phyloP scores from a whole-genome alignment of 1,140 invertebrate genomes.

The Cydia fagiglandana region DNA sequence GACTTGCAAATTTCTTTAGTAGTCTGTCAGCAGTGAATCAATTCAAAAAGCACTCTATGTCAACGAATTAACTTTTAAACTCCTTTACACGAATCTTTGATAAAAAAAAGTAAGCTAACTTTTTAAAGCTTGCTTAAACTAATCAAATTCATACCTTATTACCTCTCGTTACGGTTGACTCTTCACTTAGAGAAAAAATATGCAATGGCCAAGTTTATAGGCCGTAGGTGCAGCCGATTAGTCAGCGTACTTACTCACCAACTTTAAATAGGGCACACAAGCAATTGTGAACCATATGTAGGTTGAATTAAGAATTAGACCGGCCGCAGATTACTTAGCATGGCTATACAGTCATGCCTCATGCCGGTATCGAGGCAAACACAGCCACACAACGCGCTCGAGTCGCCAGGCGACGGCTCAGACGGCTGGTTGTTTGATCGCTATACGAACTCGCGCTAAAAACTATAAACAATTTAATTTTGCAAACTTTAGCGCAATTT shows the following conservation, averaged over 20 bases:
- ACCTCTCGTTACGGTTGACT: neutral
- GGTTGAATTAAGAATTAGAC: neutral
- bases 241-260: constrained; percentile 47
- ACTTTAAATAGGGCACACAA: neutral
- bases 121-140: neutral
- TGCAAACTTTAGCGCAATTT: neutral
- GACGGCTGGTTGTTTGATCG: constrained; percentile 68
- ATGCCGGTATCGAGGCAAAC: constrained; percentile 38
- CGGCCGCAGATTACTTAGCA: constrained; percentile 8
- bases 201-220: constrained; percentile 39
- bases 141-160: neutral
- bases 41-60: neutral
- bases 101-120: neutral
- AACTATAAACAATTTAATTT: constrained; percentile 23
- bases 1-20: constrained; percentile 40
- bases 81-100: too few relatives aligned
- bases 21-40: neutral
- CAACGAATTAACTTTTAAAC: neutral
- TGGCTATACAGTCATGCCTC: constrained; percentile 15
- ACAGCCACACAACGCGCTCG: constrained; percentile 45
- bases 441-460: constrained; percentile 40
- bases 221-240: constrained; percentile 60
- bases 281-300: neutral
- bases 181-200: constrained; percentile 31
- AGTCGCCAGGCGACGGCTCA: constrained; percentile 65